Conservation (phyloP, 2,797 vertebrate species). For the Loriculus beryllinus region DNA sequence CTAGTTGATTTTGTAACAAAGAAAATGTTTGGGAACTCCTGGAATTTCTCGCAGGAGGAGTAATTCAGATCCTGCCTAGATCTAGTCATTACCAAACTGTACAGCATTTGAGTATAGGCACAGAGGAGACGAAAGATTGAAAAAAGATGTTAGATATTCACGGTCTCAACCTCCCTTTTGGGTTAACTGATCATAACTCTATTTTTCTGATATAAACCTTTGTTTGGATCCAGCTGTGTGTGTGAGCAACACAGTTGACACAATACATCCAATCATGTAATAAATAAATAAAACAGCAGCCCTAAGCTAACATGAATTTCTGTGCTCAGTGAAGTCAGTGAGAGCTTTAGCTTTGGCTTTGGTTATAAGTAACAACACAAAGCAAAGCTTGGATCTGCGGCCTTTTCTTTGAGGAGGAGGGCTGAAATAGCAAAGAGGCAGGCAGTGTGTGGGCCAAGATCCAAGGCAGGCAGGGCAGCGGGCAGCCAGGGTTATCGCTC, state of each 20-base stretch:
- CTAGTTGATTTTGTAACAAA: background rate
- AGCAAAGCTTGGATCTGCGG: accelerated
- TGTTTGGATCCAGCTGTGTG: background rate
- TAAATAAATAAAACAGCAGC: background rate
- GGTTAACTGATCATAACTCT: background rate
- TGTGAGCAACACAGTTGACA: background rate
- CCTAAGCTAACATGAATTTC: background rate
- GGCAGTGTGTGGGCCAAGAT: background rate
- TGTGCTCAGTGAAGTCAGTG: background rate
- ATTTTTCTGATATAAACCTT: background rate
- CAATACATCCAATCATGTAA: background rate
- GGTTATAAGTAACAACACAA: background rate
- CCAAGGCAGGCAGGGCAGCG: background rate
- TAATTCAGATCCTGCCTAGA: background rate
- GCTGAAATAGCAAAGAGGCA: background rate
- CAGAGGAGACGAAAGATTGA: background rate
- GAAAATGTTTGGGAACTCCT: background rate
- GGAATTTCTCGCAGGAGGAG: background rate
- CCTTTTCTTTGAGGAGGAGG: background rate
- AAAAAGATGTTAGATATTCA: background rate
- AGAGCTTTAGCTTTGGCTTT: background rate
- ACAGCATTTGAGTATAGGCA: background rate
- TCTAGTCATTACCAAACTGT: background rate
- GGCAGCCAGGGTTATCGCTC: background rate
- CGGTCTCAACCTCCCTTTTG: background rate